Conservation (phyloP, 2,888 invertebrate genomes). For the Hemicrepidius hirtus region DNA sequence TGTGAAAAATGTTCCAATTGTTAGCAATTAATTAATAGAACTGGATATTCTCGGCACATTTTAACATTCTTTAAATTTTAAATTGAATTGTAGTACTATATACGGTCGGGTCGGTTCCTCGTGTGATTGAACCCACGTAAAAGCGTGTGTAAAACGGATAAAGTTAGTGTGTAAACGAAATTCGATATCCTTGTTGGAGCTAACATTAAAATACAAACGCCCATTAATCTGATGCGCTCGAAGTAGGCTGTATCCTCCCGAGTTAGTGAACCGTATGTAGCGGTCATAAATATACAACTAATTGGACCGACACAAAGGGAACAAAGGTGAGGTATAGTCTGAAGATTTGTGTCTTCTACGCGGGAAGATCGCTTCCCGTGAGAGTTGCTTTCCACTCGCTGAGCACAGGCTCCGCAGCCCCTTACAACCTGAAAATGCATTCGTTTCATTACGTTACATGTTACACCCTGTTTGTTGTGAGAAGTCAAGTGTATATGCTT, state of each 20-base stretch:
- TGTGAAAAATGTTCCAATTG: too few relatives aligned
- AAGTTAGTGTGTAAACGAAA: too few relatives aligned
- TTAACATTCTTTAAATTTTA: too few relatives aligned
- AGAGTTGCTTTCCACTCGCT: slow-evolving; percentile 49
- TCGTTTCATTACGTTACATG: slow-evolving; percentile 54
- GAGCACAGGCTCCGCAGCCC: slow-evolving; percentile 46
- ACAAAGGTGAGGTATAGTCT: slow-evolving; percentile 37
- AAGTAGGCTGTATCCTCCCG: slow-evolving; percentile 3
- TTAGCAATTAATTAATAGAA: too few relatives aligned
- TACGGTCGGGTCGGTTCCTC: too few relatives aligned
- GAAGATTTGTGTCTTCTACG: slow-evolving; percentile 53
- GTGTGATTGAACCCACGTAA: too few relatives aligned
- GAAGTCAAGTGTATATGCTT: slow-evolving; percentile 42
- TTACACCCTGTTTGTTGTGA: slow-evolving; percentile 51
- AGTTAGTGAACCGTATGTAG: slow-evolving; percentile 28
- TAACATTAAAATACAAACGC: slow-evolving; percentile 8
- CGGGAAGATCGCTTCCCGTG: slow-evolving; percentile 47
- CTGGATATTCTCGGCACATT: too few relatives aligned
- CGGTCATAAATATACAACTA: slow-evolving; percentile 49
- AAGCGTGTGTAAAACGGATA: too few relatives aligned
- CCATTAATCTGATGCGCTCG: slow-evolving; percentile 22
- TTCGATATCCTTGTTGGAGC: too few relatives aligned
- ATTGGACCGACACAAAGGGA: slow-evolving; percentile 49
- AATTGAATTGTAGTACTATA: too few relatives aligned
- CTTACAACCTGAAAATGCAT: slow-evolving; percentile 54